These are phyloP conservation scores for Oxygymnocypris stewartii DNA, from an alignment of 2,113 vertebrate species.

Conservation along the genomic window DNA sequence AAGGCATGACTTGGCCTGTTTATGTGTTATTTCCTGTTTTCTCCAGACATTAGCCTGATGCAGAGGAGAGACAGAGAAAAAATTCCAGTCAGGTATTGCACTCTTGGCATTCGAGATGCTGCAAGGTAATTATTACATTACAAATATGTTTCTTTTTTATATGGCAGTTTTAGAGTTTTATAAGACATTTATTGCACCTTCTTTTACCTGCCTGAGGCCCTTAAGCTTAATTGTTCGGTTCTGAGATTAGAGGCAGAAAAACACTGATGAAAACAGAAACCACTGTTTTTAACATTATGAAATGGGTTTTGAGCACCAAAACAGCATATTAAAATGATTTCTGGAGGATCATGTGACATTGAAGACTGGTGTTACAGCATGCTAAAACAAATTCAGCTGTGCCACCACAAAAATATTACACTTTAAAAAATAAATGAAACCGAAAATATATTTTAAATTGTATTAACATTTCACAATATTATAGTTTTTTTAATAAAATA, in stretches of 20 bases:
- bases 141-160: background rate
- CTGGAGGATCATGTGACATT: background rate
- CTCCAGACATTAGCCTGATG: slow-evolving; percentile 71
- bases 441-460: background rate
- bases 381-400: background rate
- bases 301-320: background rate
- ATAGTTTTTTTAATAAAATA: background rate
- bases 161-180: background rate
- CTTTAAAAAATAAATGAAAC: no score
- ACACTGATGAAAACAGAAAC: background rate
- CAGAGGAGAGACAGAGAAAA: slow-evolving; percentile 76
- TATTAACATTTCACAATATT: no score
- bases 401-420: no score
- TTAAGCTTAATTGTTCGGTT: background rate
- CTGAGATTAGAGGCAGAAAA: background rate
- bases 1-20: background rate
- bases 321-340: background rate
- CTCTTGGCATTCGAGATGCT: slow-evolving; percentile 85
- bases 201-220: background rate
- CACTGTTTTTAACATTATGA: background rate
- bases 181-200: background rate
- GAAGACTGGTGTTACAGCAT: background rate
- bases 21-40: no score
- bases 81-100: slow-evolving; percentile 87
- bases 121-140: slow-evolving; percentile 78